Conservation (phyloP, 2,113 vertebrate genomes). For the Acinonyx jubatus region DNA sequence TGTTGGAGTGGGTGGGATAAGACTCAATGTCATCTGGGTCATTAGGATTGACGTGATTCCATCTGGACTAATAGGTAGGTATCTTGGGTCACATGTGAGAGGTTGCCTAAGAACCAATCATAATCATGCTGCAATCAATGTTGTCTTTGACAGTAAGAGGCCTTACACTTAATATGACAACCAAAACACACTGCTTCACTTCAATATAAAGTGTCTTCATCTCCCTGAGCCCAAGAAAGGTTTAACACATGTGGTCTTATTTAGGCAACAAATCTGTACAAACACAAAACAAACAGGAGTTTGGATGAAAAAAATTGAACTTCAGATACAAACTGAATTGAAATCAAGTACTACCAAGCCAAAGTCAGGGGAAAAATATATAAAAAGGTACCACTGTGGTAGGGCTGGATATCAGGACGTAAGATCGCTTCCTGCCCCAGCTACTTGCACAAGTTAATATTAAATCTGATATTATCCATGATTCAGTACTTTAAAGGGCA, state of each 20-base stretch:
- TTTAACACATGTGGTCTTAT: neutral
- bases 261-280: neutral
- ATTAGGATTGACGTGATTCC: neutral
- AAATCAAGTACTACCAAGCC: conserved; percentile 27
- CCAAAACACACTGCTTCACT: neutral
- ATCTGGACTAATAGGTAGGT: neutral
- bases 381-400: neutral
- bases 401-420: neutral
- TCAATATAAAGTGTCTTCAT: neutral
- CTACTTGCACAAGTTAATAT: neutral
- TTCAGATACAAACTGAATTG: neutral
- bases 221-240: conserved; percentile 22
- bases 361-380: conserved; percentile 8
- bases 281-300: neutral
- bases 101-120: neutral
- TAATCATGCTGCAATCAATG: neutral
- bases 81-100: neutral
- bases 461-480: neutral
- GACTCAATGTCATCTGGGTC: neutral
- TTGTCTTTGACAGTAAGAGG: neutral
- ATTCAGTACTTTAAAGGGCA: neutral
- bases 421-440: neutral
- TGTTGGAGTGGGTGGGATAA: neutral
- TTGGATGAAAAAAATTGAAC: neutral
- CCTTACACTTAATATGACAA: neutral